Evolutionary conservation across 2,888 invertebrate genomes (phyloP).

Genomic region (Cheilosia vulpina): DNA sequence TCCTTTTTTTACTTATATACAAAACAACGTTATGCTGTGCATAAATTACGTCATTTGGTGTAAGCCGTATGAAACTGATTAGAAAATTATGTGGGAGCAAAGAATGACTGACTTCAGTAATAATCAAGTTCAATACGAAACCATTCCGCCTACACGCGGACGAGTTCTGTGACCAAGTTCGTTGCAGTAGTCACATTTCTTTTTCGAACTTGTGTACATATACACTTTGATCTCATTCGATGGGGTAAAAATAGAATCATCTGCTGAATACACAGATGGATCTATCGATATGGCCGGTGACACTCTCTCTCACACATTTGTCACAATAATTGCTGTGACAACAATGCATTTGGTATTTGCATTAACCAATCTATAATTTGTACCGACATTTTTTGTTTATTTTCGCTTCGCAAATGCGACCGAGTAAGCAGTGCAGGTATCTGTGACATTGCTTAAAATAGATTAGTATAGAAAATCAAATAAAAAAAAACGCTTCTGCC

Average conservation of each 20-base stretch:
- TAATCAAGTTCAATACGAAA: constrained; percentile 19
- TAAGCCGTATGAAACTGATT: constrained; percentile 22
- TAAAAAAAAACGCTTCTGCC: not conserved
- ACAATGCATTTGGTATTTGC: constrained; percentile 48
- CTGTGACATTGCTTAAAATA: constrained; percentile 58
- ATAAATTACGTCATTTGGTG: constrained; percentile 58
- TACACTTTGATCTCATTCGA: constrained; percentile 38
- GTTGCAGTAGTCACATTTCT: constrained; percentile 27
- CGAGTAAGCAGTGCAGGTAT: constrained; percentile 45
- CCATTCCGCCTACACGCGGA: constrained; percentile 22
- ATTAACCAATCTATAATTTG: constrained; percentile 43
- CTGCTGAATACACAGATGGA: constrained; percentile 4
- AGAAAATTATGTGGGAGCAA: not conserved
- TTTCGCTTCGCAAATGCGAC: constrained; percentile 3
- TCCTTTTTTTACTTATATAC: constrained; percentile 14
- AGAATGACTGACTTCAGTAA: not conserved
- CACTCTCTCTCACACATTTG: constrained; percentile 19
- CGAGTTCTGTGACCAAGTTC: constrained; percentile 16
- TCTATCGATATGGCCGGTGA: not conserved
- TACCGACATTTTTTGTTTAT: not conserved
- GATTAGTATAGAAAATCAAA: constrained; percentile 4
- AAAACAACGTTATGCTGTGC: constrained; percentile 31
- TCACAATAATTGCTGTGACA: constrained; percentile 1
- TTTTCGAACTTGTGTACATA: constrained; percentile 7
- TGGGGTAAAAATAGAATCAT: constrained; percentile 43